phyloP scores from a whole-genome alignment of 2,797 vertebrate genomes.

The Harpagifer antarcticus region DNA sequence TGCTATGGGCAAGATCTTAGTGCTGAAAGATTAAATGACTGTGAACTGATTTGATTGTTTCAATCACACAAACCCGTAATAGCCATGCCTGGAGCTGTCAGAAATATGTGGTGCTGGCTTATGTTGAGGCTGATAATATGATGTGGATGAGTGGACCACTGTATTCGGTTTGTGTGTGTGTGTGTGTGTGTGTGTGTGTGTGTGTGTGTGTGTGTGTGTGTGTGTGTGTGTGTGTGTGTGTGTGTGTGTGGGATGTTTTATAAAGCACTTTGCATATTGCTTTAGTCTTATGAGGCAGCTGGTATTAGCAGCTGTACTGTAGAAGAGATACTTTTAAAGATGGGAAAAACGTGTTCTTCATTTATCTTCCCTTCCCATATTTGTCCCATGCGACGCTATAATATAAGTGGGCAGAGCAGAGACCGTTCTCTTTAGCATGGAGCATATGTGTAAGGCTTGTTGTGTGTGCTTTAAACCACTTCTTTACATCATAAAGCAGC shows the following conservation, averaged over 20 bases:
- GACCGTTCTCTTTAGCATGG: background rate
- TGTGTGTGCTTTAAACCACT: slow-evolving; percentile 1
- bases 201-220: slow-evolving; percentile 19
- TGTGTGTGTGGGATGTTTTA: slow-evolving; percentile 8
- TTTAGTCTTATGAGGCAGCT: slow-evolving; percentile 10
- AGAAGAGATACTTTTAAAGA: slow-evolving; percentile 8
- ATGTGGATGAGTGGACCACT: slow-evolving; percentile 45
- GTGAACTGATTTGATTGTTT: slow-evolving; percentile 77
- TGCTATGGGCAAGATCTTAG: slow-evolving; percentile 73
- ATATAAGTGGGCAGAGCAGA: slow-evolving; percentile 8
- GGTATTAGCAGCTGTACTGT: slow-evolving; percentile 8
- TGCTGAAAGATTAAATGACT: slow-evolving; percentile 78
- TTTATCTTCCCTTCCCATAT: slow-evolving; percentile 16
- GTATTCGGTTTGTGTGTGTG: slow-evolving; percentile 24
- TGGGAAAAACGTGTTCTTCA: background rate
- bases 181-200: slow-evolving; percentile 6
- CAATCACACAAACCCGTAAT: slow-evolving; percentile 50
- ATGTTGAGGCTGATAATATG: slow-evolving; percentile 52
- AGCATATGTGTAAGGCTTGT: background rate
- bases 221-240: background rate
- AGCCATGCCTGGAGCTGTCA: slow-evolving; percentile 43
- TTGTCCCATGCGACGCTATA: slow-evolving; percentile 7
- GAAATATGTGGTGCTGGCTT: slow-evolving; percentile 41
- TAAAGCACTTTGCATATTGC: background rate
- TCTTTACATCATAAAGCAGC: slow-evolving; percentile 20